Evolutionary conservation across 2,888 invertebrate genomes (phyloP).

Genomic region (Amphipoea oculea): DNA sequence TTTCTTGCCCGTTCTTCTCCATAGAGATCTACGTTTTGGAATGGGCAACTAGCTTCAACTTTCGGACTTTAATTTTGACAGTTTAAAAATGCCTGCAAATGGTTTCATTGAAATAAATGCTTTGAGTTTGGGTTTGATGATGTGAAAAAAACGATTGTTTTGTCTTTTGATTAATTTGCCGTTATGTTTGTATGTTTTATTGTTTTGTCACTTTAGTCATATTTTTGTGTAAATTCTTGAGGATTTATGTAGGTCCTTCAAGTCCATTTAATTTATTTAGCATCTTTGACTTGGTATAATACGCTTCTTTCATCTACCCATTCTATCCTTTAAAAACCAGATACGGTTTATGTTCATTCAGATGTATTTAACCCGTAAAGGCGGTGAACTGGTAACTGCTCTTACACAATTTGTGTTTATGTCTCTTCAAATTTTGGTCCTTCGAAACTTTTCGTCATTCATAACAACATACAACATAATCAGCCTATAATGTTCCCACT

Average conservation of each 20-base stretch:
- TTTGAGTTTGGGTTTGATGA: conserved; percentile 12
- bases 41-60: too few species aligned
- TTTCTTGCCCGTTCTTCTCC: too few species aligned
- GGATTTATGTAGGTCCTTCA: neutral
- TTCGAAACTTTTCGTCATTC: neutral
- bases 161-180: neutral
- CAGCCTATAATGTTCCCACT: too few species aligned
- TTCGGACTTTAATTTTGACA: too few species aligned
- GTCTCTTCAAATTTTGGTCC: neutral
- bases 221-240: neutral
- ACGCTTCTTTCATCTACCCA: neutral
- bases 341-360: neutral
- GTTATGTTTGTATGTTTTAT: neutral
- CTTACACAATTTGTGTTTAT: neutral
- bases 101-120: too few species aligned
- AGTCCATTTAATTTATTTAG: neutral
- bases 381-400: neutral
- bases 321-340: neutral
- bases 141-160: conserved; percentile 31
- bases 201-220: neutral
- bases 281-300: neutral
- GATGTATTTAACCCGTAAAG: neutral
- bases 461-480: neutral
- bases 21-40: too few species aligned
- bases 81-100: too few species aligned